phyloP scores from a whole-genome alignment of 2,113 vertebrate genomes.

The Prunella fulvescens region DNA sequence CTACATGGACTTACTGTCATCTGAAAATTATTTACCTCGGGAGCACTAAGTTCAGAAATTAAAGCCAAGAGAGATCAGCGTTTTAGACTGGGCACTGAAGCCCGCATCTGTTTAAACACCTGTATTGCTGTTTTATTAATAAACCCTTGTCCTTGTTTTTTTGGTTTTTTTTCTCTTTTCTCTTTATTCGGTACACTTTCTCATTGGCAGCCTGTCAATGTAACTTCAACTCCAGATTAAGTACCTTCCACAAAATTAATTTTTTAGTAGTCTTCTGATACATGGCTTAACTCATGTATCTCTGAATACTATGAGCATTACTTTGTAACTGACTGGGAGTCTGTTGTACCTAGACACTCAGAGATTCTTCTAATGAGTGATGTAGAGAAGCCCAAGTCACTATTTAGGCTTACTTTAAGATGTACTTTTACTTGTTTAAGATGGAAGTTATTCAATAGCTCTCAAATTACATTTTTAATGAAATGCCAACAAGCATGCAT shows the following conservation, averaged over 20 bases:
- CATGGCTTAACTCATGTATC: background rate
- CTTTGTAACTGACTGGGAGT: background rate
- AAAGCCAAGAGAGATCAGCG: background rate
- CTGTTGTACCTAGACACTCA: background rate
- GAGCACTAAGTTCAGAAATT: background rate
- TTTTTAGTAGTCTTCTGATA: background rate
- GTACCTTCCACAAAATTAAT: background rate
- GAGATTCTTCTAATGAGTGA: background rate
- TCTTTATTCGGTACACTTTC: background rate
- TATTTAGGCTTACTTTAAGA: background rate
- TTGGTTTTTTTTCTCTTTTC: background rate
- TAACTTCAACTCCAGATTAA: background rate
- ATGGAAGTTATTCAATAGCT: background rate
- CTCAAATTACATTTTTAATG: slow-evolving; percentile 19
- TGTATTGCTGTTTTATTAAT: background rate
- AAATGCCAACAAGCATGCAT: background rate
- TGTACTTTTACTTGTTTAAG: background rate
- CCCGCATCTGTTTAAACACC: background rate
- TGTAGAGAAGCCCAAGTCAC: background rate
- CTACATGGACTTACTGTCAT: background rate
- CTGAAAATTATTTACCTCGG: background rate
- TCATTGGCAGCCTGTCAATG: background rate
- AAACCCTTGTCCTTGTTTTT: background rate
- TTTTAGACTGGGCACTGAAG: background rate
- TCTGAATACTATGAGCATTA: background rate